Base-by-base conservation (phyloP, 2,888 invertebrate species). In the Strigamia crassipes region DNA sequence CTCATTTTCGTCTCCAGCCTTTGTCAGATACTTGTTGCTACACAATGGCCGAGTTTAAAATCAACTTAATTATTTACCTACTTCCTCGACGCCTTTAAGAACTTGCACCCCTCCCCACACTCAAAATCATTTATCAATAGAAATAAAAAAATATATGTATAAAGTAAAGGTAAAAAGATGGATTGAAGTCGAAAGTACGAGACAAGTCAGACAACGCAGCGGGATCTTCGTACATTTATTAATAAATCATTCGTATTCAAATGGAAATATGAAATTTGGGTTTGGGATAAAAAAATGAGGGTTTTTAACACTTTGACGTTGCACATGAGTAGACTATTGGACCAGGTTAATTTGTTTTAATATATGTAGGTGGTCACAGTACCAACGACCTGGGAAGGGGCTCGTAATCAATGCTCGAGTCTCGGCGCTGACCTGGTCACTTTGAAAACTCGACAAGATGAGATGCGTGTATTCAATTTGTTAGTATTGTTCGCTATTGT, bases 1-100 rank as follows among this genome's bases (percentile, higher is more conserved):
- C 61, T 66, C 61, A 66, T 66, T 66, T 46, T 66, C 61, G 61
- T 66, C 61, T 66, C 23, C 61, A 10, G 61, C 61, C 61, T 66
- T 66, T 66, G 61, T 66, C 61, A 66, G 61, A 66, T 66, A 66
- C 61, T 66, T 66, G 61, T 66, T 66, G 61, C 61, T 66, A 23
- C 61, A 66, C 61, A 66, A 66, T 66, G 61, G 61, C 61, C 61
- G 61, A 66, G 61, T 66, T 66, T 66, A 66, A 18, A 66, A 66
- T 66, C 18, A 66, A 66, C 61, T 66, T 66, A 66, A 66, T 66
- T 66, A 66, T 66, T 18, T 23, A 66, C 61, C 61, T 66, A 66
- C 61, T 66, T 66, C 61, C 61, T 66, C 61, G 18, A 23, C 61
- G 61, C 18, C 61, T 66, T 66, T 66, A 66, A 66, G 61, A 66